These are phyloP conservation scores for Cremastobaeus sp. DNA, from an alignment of 2,888 invertebrate genomes.

Conservation along the genomic window DNA sequence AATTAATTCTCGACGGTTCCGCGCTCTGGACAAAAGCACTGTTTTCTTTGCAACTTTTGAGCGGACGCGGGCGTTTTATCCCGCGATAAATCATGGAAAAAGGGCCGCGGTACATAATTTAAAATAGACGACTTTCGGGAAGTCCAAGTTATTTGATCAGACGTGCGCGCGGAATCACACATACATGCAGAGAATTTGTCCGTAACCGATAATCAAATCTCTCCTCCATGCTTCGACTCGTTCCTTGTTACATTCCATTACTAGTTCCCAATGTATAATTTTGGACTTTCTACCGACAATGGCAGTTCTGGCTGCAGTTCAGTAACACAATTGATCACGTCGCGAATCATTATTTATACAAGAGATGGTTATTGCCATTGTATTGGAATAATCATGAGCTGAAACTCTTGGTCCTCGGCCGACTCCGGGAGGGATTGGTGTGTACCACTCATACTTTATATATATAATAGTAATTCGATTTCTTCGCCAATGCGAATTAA, in stretches of 20 bases:
- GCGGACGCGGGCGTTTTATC: no score
- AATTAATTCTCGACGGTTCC: no score
- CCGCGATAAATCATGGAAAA: constrained; percentile 5
- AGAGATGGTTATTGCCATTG: constrained; percentile 56
- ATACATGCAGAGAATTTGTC: constrained; percentile 42
- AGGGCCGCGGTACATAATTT: constrained; percentile 29
- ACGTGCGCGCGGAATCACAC: constrained; percentile 9
- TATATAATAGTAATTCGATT: constrained; percentile 46
- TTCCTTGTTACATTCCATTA: constrained; percentile 65
- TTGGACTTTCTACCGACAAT: constrained; percentile 73
- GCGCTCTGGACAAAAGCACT: no score
- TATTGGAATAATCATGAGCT: constrained; percentile 56
- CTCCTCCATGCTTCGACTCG: constrained; percentile 62
- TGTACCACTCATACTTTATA: constrained; percentile 28
- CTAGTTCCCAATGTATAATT: constrained; percentile 75
- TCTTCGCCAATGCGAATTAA: constrained; percentile 39
- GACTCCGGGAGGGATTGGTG: constrained; percentile 19
- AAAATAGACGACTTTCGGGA: constrained; percentile 48
- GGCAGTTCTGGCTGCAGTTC: constrained; percentile 71
- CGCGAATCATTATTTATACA: constrained; percentile 63
- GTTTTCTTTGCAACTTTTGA: no score
- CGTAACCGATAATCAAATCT: constrained; percentile 60
- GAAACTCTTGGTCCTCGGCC: constrained; percentile 34
- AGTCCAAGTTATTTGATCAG: constrained; percentile 55
- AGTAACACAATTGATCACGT: constrained; percentile 73